Conservation (phyloP, 1,140 invertebrate genomes). For the Colletes gigas region DNA sequence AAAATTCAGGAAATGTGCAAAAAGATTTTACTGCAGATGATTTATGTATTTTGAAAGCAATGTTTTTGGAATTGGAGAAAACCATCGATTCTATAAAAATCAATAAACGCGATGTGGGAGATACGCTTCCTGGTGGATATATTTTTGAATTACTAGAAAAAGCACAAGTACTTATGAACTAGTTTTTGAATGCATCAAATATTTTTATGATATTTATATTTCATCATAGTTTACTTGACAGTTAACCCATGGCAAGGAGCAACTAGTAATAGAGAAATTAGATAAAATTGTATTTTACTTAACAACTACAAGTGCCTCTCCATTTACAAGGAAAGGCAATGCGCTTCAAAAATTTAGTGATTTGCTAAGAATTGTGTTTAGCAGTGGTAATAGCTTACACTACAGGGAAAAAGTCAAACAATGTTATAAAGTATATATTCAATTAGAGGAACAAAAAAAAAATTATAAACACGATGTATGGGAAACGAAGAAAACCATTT, state of each 20-base stretch:
- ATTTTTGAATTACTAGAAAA: constrained; percentile 89
- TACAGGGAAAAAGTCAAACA: constrained; percentile 85
- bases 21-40: constrained; percentile 92
- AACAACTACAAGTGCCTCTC: constrained; percentile 84
- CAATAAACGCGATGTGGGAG: constrained; percentile 82
- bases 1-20: constrained; percentile 76
- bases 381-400: constrained; percentile 72
- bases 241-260: constrained; percentile 82
- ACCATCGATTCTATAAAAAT: constrained; percentile 87
- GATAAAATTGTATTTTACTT: constrained; percentile 92
- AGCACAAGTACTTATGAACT: constrained; percentile 82
- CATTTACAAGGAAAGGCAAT: constrained; percentile 87
- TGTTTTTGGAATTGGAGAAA: constrained; percentile 90
- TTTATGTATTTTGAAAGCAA: constrained; percentile 88
- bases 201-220: not conserved
- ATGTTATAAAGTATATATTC: constrained; percentile 89
- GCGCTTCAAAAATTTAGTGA: constrained; percentile 90
- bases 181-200: constrained; percentile 10
- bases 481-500: constrained; percentile 81
- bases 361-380: constrained; percentile 87
- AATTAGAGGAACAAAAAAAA: constrained; percentile 85
- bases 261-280: constrained; percentile 84
- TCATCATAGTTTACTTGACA: constrained; percentile 58
- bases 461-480: constrained; percentile 83
- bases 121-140: constrained; percentile 87